Percentiles rank a stretch among this genome's conserved stretches.
These are phyloP conservation scores for Isurus oxyrinchus DNA, from an alignment of 2,113 vertebrate species.

Conservation along the genomic window DNA sequence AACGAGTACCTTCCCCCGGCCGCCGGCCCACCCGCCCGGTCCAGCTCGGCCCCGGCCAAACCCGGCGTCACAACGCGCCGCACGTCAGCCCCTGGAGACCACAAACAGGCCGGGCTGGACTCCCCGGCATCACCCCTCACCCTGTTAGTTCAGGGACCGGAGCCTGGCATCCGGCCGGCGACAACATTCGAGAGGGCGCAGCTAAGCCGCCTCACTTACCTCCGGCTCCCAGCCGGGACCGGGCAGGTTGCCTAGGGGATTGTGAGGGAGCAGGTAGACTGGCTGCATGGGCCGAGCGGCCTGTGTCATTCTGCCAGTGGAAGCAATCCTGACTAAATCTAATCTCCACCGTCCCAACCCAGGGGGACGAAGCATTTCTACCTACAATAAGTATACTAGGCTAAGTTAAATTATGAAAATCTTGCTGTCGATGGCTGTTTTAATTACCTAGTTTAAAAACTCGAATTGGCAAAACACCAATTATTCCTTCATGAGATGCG, in stretches of 20 bases:
- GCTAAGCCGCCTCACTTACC: too few relatives aligned
- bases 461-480: neutral
- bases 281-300: too few relatives aligned
- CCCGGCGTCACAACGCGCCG: conserved; percentile 2
- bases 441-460: neutral
- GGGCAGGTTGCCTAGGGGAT: too few relatives aligned
- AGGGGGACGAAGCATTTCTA: neutral
- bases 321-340: neutral
- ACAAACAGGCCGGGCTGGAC: neutral
- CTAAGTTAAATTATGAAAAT: neutral
- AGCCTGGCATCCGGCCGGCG: too few relatives aligned
- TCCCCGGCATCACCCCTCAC: neutral
- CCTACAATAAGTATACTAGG: neutral
- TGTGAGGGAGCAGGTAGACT: too few relatives aligned
- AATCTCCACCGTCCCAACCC: neutral
- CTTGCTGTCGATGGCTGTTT: neutral
- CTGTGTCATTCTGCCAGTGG: too few relatives aligned
- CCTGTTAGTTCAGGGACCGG: neutral
- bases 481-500: neutral
- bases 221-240: too few relatives aligned
- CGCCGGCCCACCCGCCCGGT: neutral
- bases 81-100: conserved; percentile 1
- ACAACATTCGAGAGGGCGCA: too few relatives aligned
- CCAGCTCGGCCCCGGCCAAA: neutral
- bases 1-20: neutral